phyloP scores from a whole-genome alignment of 1,140 invertebrate genomes.

The Gonatopus flavifemur region DNA sequence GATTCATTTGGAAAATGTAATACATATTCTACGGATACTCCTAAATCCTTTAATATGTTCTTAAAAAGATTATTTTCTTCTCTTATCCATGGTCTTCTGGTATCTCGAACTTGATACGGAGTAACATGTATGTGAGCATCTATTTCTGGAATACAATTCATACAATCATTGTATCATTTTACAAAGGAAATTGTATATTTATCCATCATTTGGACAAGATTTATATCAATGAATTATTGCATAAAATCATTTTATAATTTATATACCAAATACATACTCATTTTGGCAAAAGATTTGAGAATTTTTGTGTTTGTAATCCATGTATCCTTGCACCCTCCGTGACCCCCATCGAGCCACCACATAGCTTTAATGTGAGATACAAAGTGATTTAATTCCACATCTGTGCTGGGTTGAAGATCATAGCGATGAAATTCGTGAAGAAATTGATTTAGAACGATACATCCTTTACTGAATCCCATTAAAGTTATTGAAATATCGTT shows the following conservation, averaged over 20 bases:
- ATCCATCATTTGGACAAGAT: slow-evolving; percentile 1
- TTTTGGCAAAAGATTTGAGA: slow-evolving; percentile 69
- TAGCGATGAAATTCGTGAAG: slow-evolving; percentile 80
- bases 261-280: slow-evolving; percentile 54
- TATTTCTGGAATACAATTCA: slow-evolving; percentile 58
- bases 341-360: slow-evolving; percentile 88
- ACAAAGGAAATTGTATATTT: no score
- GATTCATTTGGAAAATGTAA: slow-evolving; percentile 69
- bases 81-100: slow-evolving; percentile 76
- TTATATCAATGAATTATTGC: no score
- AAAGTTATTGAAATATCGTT: no score
- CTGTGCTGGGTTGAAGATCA: slow-evolving; percentile 61
- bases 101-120: slow-evolving; percentile 80
- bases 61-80: slow-evolving; percentile 79
- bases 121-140: slow-evolving; percentile 77
- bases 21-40: slow-evolving; percentile 63
- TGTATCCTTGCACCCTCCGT: slow-evolving; percentile 78
- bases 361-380: slow-evolving; percentile 69
- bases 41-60: slow-evolving; percentile 65
- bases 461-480: slow-evolving; percentile 90
- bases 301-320: slow-evolving; percentile 78
- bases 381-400: slow-evolving; percentile 59
- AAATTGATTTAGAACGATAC: slow-evolving; percentile 87
- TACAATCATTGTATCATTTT: slow-evolving; percentile 1
- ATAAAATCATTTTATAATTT: not conserved